Percentiles rank a stretch among this genome's conserved stretches.
Evolutionary conservation across 2,797 vertebrate species (phyloP).

Genomic region (Sandelia bainsii): DNA sequence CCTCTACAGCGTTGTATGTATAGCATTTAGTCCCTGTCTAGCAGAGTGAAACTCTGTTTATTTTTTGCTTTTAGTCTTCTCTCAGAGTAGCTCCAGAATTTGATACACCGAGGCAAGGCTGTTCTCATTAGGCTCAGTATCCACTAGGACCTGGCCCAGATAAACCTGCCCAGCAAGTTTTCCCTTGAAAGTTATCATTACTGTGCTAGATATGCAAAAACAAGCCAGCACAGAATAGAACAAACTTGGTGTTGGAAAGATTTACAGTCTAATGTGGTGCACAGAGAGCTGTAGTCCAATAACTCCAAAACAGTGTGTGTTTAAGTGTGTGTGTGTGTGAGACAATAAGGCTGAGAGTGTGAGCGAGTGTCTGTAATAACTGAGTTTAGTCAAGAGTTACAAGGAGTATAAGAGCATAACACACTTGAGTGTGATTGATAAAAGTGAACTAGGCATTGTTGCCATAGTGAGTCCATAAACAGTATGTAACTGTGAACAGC

Average conservation of each 20-base stretch:
- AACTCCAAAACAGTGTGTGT: constrained; percentile 26
- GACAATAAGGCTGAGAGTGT: constrained; percentile 3
- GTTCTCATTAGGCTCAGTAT: constrained; percentile 74
- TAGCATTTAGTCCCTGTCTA: constrained; percentile 34
- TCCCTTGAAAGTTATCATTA: constrained; percentile 72
- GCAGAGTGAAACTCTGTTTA: constrained; percentile 48
- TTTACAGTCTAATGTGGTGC: constrained; percentile 52
- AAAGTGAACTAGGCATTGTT: constrained; percentile 50
- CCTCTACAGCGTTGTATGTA: constrained; percentile 14
- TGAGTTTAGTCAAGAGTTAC: constrained; percentile 63
- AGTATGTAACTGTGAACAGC: constrained; percentile 4
- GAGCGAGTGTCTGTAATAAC: constrained; percentile 56
- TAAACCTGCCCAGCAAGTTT: constrained; percentile 75
- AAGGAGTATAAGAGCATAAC: constrained; percentile 48
- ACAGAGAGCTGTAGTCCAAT: constrained; percentile 60
- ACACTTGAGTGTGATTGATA: constrained; percentile 60
- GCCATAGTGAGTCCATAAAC: constrained; percentile 35
- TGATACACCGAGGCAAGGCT: constrained; percentile 57
- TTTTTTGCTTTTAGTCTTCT: constrained; percentile 49
- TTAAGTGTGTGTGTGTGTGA: constrained; percentile 15
- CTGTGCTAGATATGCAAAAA: constrained; percentile 76
- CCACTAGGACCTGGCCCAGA: constrained; percentile 77
- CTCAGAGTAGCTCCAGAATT: constrained; percentile 37
- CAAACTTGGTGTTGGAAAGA: constrained; percentile 48
- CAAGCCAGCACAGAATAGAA: constrained; percentile 59